Conservation (phyloP, 2,113 vertebrate species). For the Pseudopodoces humilis region DNA sequence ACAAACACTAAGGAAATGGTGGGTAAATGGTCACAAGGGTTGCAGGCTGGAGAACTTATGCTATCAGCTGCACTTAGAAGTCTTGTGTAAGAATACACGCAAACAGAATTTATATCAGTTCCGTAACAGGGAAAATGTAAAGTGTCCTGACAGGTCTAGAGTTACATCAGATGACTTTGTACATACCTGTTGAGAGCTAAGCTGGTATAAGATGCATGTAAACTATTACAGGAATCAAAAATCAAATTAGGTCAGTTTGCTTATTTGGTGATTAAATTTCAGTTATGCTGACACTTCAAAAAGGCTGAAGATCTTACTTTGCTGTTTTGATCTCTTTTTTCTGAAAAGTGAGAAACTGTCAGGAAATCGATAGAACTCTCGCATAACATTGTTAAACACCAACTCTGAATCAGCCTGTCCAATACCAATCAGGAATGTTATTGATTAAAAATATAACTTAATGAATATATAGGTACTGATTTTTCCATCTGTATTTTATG, state of each 20-base stretch:
- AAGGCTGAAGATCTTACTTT: background rate
- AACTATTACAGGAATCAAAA: background rate
- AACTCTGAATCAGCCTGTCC: background rate
- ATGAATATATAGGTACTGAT: background rate
- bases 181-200: background rate
- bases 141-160: background rate
- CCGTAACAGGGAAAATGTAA: background rate
- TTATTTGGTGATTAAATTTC: background rate
- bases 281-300: background rate
- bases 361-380: background rate
- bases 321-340: background rate
- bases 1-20: background rate
- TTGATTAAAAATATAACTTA: background rate
- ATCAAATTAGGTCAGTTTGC: background rate
- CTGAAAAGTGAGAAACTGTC: background rate
- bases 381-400: background rate
- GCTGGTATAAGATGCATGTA: background rate
- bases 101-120: background rate
- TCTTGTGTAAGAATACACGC: background rate
- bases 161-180: background rate
- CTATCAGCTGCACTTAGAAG: background rate
- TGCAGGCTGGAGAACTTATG: background rate
- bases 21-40: background rate
- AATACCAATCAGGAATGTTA: background rate
- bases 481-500: conserved; percentile 20